Base-by-base conservation (phyloP, 1,140 invertebrate genomes). In the Schlechtendalia chinensis region DNA sequence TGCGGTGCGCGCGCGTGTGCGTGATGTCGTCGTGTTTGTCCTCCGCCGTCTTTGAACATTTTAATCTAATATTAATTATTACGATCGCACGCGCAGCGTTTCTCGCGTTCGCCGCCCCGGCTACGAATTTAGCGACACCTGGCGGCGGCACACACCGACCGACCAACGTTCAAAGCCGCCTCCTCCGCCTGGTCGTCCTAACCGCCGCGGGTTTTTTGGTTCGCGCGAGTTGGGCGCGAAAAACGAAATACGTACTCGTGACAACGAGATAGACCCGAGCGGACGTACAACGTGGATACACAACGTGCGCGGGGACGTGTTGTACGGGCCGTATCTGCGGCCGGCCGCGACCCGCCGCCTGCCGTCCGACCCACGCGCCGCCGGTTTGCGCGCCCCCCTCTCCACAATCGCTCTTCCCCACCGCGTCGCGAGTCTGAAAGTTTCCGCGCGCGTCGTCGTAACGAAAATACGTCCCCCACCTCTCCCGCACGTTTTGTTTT, bases 101-200 rank as follows among this genome's bases (percentile, higher is more conserved):
- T 72, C 69, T 22, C 4, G 22, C 69, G 50, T 19, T 19, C 27
- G 27, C 24, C 17, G 17, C 53, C 14, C 27, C 59, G 27, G 24
- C 27, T 63, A 29, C 59, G 59, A 17, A 32, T 63, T 11, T 10
- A 12, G 32, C 74, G 74, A 61, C 74, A 61, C 54, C 74, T 77
- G 74, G 56, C 56, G 56, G 74, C 12, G 32, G 74, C n/a, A 45
- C 74, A 12, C 32, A 14, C 32, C 71, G 53, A 27, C 32, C 54
- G 32, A 59, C 45, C 45, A 77, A 61, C 74, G 54, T 77, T 77
- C n/a, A 59, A 77, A 77, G 74, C n/a, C 59, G 14, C 59, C 24
- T 5, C 32, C 72, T 59, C 72, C 72, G 32, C 72, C 72, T 45
- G n/a, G n/a, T n/a, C n/a, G n/a, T 27, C 4, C 16, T 6, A 6